These are phyloP conservation scores for Mesitornis unicolor DNA, from an alignment of 2,113 vertebrate genomes.

Conservation along the genomic window DNA sequence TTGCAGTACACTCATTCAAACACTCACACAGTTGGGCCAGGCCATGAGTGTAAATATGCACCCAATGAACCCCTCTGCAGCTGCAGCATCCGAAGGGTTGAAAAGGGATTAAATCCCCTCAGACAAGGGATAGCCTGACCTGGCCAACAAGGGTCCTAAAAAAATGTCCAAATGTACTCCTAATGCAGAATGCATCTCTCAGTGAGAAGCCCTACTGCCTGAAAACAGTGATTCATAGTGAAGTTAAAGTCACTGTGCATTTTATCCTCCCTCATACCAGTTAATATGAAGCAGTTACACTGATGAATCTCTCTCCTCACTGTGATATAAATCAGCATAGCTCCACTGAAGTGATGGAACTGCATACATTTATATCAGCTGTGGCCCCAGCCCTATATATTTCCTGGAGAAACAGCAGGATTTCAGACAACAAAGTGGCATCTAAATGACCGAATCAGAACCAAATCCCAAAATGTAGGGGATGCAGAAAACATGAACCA, in stretches of 20 bases:
- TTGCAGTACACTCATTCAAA: not conserved
- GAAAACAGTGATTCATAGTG: not conserved
- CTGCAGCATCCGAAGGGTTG: not conserved
- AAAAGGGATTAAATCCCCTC: not conserved
- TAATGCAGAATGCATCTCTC: not conserved
- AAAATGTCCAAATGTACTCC: not conserved
- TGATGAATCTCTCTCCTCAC: not conserved
- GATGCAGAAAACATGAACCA: not conserved
- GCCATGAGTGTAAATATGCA: accelerated
- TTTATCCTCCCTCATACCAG: not conserved
- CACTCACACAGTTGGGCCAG: not conserved
- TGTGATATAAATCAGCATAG: not conserved
- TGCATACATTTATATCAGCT: not conserved
- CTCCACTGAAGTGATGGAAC: not conserved
- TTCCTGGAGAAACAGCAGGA: not conserved
- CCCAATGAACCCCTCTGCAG: not conserved
- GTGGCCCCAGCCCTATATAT: not conserved
- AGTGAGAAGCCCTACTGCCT: not conserved
- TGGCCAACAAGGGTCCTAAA: not conserved
- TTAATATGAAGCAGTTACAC: not conserved
- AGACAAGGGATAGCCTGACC: not conserved
- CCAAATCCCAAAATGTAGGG: not conserved
- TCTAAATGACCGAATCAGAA: not conserved
- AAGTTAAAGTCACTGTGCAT: not conserved
- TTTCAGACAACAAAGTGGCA: accelerated